phyloP scores from a whole-genome alignment of 2,888 invertebrate species.

The Melinopterus prodromus region DNA sequence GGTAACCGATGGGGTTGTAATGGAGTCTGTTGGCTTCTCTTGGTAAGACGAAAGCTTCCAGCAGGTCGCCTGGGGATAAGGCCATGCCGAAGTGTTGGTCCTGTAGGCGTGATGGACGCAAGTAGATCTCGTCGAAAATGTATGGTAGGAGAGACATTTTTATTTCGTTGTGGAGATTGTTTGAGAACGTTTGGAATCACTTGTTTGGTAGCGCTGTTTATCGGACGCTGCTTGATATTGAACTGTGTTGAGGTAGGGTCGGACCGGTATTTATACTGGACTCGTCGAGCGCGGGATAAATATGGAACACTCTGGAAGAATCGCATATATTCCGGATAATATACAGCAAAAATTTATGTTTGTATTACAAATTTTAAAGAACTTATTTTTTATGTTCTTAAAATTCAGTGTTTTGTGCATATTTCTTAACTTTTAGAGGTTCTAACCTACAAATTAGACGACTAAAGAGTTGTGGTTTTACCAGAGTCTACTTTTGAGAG shows the following conservation, averaged over 20 bases:
- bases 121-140: constrained; percentile 27
- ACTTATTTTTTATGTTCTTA: neutral
- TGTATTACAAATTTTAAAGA: neutral
- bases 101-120: constrained; percentile 45
- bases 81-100: constrained; percentile 61
- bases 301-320: neutral
- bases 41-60: constrained; percentile 53
- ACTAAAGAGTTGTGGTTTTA: too few relatives aligned
- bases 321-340: neutral
- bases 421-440: too few relatives aligned
- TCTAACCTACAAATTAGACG: too few relatives aligned
- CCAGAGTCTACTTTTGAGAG: too few relatives aligned
- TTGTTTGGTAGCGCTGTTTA: neutral
- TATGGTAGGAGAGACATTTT: constrained; percentile 35
- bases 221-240: neutral
- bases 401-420: too few relatives aligned
- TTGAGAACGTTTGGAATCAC: neutral
- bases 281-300: neutral
- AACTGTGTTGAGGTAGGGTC: neutral
- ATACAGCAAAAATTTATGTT: constrained; percentile 5
- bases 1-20: constrained; percentile 16
- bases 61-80: constrained; percentile 59
- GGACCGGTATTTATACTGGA: neutral
- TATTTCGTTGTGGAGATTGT: neutral
- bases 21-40: neutral